Conservation (phyloP, 2,113 vertebrate genomes). For the Typhlomys cinereus region DNA sequence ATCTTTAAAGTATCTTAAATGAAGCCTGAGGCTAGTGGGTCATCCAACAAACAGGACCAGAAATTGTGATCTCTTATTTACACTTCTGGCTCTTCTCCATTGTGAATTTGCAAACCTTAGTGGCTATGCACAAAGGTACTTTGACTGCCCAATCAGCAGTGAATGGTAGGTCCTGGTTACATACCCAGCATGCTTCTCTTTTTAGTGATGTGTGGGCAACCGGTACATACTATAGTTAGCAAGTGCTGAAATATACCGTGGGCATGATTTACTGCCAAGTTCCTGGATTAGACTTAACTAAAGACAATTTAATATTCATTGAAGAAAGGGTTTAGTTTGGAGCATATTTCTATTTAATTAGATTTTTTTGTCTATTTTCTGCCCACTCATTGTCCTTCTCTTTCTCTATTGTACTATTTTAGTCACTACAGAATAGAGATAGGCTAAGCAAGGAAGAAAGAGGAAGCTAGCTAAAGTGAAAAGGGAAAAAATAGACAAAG, state of each 20-base stretch:
- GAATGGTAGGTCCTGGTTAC: not conserved
- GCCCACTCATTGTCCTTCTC: not conserved
- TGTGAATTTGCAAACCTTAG: not conserved
- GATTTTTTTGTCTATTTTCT: not conserved
- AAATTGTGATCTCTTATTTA: not conserved
- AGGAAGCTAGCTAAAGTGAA: not conserved
- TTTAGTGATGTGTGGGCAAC: not conserved
- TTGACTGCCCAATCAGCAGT: not conserved
- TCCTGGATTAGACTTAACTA: not conserved
- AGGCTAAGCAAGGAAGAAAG: not conserved
- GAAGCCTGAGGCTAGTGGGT: not conserved
- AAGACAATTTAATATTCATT: not conserved
- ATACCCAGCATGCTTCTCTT: not conserved
- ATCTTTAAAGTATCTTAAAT: not conserved
- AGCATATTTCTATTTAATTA: conserved; percentile 1
- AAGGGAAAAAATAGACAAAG: not conserved
- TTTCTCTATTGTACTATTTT: not conserved
- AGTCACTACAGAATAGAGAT: not conserved
- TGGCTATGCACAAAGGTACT: not conserved
- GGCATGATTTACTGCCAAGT: not conserved
- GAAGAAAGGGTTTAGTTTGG: not conserved
- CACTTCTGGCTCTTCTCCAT: not conserved
- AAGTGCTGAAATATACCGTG: not conserved
- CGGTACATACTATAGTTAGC: not conserved
- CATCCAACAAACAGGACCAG: not conserved